phyloP scores from a whole-genome alignment of 2,797 vertebrate species.

The Anomalospiza imberbis region DNA sequence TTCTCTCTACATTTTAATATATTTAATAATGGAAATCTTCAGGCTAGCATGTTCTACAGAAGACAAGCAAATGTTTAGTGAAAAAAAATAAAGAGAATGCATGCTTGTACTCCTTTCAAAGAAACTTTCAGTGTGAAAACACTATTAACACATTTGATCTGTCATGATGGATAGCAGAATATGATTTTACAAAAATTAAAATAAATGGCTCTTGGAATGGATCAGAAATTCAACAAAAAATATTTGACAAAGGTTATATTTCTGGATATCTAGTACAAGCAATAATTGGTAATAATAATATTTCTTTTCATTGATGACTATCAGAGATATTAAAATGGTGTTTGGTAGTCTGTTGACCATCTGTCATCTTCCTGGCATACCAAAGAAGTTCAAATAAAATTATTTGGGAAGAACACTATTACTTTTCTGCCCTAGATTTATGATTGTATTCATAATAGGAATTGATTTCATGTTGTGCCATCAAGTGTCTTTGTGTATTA shows the following conservation, averaged over 20 bases:
- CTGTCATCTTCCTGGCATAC: not conserved
- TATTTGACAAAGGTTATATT: not conserved
- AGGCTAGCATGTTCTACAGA: not conserved
- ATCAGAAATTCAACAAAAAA: not conserved
- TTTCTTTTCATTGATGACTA: not conserved
- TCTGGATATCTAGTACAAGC: not conserved
- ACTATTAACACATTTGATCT: not conserved
- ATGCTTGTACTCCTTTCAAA: not conserved
- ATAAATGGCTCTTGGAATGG: not conserved
- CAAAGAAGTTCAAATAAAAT: not conserved
- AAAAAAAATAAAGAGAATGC: not conserved
- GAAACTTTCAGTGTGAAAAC: not conserved
- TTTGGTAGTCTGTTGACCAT: not conserved
- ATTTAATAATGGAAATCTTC: not conserved
- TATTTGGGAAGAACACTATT: not conserved
- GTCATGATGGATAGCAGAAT: not conserved
- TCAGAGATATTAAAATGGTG: not conserved
- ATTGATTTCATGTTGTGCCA: rapidly evolving
- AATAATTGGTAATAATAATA: not conserved
- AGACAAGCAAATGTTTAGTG: not conserved
- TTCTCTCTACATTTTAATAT: not conserved
- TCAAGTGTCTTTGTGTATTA: not conserved
- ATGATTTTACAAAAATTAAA: not conserved
- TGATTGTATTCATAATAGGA: not conserved
- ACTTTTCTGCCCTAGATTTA: not conserved